Conservation (phyloP, 2,797 vertebrate genomes). For the Menidia menidia region DNA sequence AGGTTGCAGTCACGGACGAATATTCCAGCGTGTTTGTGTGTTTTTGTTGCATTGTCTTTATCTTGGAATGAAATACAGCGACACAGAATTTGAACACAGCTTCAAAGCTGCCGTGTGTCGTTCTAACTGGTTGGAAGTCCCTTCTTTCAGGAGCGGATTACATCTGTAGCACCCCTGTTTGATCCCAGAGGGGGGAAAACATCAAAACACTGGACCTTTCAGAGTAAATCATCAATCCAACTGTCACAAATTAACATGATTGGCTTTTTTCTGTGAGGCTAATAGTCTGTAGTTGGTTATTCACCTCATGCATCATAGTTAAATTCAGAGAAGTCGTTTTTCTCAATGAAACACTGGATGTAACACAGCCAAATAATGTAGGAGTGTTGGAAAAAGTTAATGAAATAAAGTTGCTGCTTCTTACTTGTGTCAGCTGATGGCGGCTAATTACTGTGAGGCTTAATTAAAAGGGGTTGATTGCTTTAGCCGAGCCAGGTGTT, state of each 20-base stretch:
- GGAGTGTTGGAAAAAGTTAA: constrained; percentile 11
- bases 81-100: no score
- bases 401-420: constrained; percentile 14
- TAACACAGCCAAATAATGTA: neutral
- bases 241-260: no score
- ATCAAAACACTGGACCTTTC: no score
- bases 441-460: constrained; percentile 34
- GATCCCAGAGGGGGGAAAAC: no score
- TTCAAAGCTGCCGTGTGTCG: neutral
- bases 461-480: constrained; percentile 32
- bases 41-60: constrained; percentile 9
- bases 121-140: no score
- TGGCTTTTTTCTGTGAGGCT: no score
- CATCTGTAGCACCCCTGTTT: no score
- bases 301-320: no score
- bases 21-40: constrained; percentile 2
- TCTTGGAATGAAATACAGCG: neutral
- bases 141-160: no score
- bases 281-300: no score
- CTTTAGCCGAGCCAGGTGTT: constrained; percentile 26
- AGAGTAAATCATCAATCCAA: no score
- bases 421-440: constrained; percentile 24
- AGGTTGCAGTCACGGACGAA: constrained; percentile 9
- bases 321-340: neutral
- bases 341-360: neutral